A percentile compares a stretch with the other conserved stretches of the same genome.
Conservation (phyloP, 1,140 invertebrate species). For the Stenopsyche tienmushanensis region DNA sequence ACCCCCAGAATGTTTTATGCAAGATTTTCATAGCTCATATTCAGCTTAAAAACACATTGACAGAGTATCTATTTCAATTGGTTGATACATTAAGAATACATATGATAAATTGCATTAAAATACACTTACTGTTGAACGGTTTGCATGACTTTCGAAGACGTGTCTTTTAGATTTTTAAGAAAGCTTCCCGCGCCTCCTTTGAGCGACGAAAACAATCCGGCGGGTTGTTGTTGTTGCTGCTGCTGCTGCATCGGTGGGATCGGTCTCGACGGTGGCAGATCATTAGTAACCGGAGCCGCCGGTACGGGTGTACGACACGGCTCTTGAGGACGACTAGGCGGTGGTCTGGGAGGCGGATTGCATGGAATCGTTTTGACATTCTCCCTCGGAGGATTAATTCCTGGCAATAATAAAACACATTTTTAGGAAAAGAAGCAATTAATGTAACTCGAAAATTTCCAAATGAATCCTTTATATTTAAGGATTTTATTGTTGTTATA, state of each 20-base stretch:
- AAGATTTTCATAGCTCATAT: no score
- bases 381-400: constrained; percentile 2
- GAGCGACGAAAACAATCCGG: constrained; percentile 77
- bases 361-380: background rate
- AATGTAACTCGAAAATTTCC: no score
- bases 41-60: no score
- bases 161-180: constrained; percentile 93
- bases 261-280: constrained; percentile 45
- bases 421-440: no score
- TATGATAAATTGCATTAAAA: no score
- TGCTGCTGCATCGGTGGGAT: constrained; percentile 50
- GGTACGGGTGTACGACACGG: constrained; percentile 46
- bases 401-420: constrained; percentile 9
- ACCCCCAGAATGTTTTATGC: no score
- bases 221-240: constrained; percentile 42
- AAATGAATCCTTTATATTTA: no score
- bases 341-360: constrained; percentile 35
- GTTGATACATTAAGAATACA: no score
- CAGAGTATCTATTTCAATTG: no score
- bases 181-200: constrained; percentile 83
- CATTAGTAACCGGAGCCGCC: constrained; percentile 39
- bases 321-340: constrained; percentile 43
- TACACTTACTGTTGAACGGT: constrained; percentile 86
- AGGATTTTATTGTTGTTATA: no score
- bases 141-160: constrained; percentile 94